Evolutionary conservation across 1,140 invertebrate species (phyloP), one percentile per base, ranked within the genome.

Genomic region (Antheraea mylitta): DNA sequence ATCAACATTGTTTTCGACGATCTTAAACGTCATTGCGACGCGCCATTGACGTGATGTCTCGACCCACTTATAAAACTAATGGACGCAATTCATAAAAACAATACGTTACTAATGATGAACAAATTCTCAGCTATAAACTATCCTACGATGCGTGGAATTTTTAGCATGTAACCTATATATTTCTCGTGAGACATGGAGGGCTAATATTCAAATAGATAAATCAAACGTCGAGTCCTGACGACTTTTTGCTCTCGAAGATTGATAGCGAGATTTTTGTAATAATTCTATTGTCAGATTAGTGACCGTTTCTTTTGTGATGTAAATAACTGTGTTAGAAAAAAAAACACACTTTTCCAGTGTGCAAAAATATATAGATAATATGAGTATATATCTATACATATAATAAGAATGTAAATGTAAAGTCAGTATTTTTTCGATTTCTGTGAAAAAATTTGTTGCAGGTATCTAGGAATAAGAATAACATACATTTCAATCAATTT

Each of bases 171-270:
- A 65, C 64, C 64, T 53, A 65, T 38, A 53, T 53, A 53, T 53
- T 48, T 19, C 38, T 11, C 64, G 16, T 8, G 61, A 45, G 45
- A 65, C 66, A 53, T 75, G 72, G 72, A 60, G 72, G 72, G 74
- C 74, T 86, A 83, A 85, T 86, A 83, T 86, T 82, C 82, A 85
- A 81, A 85, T 80, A 86, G 81, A 86, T 86, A 85, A 85, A 86
- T 86, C 82, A 85, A 81, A 75, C 75, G 78, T 79, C 79, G 78
- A 53, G 66, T 78, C 71, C 72, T 79, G 74, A 72, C 70, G 73
- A 77, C 81, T 80, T 83, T 79, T 84, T 82, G 79, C 76, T 71
- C 62, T 64, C 68, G 68, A 82, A 82, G 82, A 83, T 86, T 85
- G 81, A 86, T 84, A 81, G 75, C 58, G 62, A 72, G 75, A 77